phyloP scores from a whole-genome alignment of 1,140 invertebrate species.

The Euschistus heros region DNA sequence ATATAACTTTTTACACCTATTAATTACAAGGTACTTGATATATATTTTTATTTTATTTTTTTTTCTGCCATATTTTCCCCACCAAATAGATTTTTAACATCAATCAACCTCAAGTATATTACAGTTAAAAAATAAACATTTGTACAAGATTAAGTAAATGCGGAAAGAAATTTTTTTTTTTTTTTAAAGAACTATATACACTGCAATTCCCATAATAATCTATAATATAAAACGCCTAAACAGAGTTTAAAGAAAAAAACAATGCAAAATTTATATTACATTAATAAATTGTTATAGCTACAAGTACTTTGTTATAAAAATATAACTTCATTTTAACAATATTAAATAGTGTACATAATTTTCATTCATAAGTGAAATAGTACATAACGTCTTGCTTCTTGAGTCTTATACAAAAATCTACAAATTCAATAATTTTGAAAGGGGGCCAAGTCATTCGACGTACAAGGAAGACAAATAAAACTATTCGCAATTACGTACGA shows the following conservation, averaged over 20 bases:
- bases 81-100: neutral
- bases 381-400: neutral
- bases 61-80: neutral
- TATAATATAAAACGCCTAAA: constrained; percentile 10
- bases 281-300: constrained; percentile 1
- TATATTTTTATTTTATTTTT: neutral
- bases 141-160: constrained; percentile 13
- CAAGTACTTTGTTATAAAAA: constrained; percentile 8
- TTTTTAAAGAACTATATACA: constrained; percentile 2
- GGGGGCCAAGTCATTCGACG: neutral
- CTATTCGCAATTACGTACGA: no score
- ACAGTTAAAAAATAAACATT: constrained; percentile 15
- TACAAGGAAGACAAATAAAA: constrained; percentile 12
- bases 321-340: constrained; percentile 10
- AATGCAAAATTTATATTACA: constrained; percentile 10
- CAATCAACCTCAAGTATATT: constrained; percentile 11
- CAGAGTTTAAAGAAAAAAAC: constrained; percentile 10
- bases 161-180: neutral
- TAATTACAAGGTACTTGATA: constrained; percentile 2
- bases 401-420: neutral
- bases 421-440: neutral
- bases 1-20: constrained; percentile 9
- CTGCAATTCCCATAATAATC: neutral
- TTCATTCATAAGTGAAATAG: neutral
- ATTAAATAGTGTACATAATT: neutral